A percentile compares a stretch with the other conserved stretches of the same genome.
phyloP scores from a whole-genome alignment of 2,888 invertebrate species.

The Heliconius cydno region DNA sequence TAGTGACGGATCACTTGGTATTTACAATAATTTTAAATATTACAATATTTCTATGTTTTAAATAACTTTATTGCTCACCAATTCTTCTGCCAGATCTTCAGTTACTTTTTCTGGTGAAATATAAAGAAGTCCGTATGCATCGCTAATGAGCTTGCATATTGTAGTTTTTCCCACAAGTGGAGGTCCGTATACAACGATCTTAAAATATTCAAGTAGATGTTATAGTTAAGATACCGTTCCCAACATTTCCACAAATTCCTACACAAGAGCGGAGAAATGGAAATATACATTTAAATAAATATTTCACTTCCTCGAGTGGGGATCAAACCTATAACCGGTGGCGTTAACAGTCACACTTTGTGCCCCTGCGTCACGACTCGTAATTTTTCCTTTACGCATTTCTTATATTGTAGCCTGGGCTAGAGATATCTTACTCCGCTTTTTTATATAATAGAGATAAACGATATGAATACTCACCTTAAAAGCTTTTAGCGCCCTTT shows the following conservation, averaged over 20 bases:
- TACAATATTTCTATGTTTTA: not conserved
- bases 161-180: constrained; percentile 86
- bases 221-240: too few species aligned
- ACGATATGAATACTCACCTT: constrained; percentile 66
- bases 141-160: constrained; percentile 81
- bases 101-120: constrained; percentile 81
- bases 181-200: constrained; percentile 85
- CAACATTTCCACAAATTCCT: too few species aligned
- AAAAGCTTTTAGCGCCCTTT: constrained; percentile 82
- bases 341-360: too few species aligned
- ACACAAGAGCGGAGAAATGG: too few species aligned
- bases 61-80: constrained; percentile 70
- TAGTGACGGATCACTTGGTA: not conserved
- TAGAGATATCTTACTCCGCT: not conserved
- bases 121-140: constrained; percentile 83
- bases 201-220: not conserved
- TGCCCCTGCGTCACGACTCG: too few species aligned
- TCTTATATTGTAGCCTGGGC: not conserved
- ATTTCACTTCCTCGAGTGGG: too few species aligned
- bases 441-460: not conserved
- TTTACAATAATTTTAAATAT: not conserved
- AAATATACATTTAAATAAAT: too few species aligned
- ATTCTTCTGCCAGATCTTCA: constrained; percentile 78
- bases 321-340: too few species aligned
- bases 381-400: not conserved